Conservation (phyloP, 1,140 invertebrate genomes). For the Conus betulinus region DNA sequence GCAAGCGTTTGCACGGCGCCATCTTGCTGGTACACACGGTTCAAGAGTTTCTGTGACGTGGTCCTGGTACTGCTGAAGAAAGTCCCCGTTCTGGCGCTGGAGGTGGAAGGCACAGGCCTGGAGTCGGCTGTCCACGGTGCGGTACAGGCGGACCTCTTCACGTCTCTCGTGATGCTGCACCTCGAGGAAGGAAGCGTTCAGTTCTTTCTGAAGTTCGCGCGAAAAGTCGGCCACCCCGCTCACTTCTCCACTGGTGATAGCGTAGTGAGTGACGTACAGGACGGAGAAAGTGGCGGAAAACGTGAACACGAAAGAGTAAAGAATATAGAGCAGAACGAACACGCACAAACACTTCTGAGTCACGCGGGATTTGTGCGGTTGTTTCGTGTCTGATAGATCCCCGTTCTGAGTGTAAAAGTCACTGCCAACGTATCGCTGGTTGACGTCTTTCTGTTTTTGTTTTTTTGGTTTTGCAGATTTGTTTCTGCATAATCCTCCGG, state of each 20-base stretch:
- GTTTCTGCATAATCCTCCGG: conserved; percentile 18
- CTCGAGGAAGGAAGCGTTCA: conserved; percentile 47
- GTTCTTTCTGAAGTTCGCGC: conserved; percentile 44
- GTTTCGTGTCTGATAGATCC: background rate
- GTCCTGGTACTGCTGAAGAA: conserved; percentile 44
- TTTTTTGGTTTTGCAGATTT: background rate
- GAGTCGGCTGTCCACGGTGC: conserved; percentile 52
- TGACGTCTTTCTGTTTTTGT: conserved; percentile 40
- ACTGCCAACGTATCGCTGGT: background rate
- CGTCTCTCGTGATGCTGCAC: conserved; percentile 57
- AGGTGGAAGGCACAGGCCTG: conserved; percentile 61
- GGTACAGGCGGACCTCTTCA: conserved; percentile 50
- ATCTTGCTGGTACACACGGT: conserved; percentile 50
- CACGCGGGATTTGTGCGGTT: conserved; percentile 3
- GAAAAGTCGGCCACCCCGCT: conserved; percentile 54
- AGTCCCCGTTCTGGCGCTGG: conserved; percentile 47
- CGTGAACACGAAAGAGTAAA: conserved; percentile 64
- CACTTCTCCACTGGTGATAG: conserved; percentile 46
- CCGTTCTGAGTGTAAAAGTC: background rate
- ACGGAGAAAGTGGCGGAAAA: conserved; percentile 60
- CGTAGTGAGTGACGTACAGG: conserved; percentile 57
- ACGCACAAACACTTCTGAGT: conserved; percentile 49
- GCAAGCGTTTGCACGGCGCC: conserved; percentile 50
- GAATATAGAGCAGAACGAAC: conserved; percentile 58
- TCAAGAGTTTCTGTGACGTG: conserved; percentile 45